Evolutionary conservation across 2,888 invertebrate genomes (phyloP).

Genomic region (Rapana venosa): DNA sequence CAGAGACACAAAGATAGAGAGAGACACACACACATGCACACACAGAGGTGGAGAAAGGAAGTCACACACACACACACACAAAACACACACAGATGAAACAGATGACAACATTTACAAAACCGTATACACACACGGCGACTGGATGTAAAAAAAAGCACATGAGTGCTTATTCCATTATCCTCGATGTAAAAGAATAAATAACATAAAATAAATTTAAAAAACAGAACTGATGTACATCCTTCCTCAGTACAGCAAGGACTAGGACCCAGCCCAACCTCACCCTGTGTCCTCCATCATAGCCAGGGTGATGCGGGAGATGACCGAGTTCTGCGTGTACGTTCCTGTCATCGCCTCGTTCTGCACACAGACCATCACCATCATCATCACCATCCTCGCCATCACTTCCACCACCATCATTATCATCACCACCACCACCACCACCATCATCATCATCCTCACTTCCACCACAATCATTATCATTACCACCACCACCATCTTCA

Average conservation of each 20-base stretch:
- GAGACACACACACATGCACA: neutral
- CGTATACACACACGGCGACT: too few relatives aligned
- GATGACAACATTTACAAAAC: too few relatives aligned
- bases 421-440: slow-evolving; percentile 41
- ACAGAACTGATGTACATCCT: too few relatives aligned
- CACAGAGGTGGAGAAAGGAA: neutral
- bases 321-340: slow-evolving; percentile 98
- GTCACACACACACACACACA: neutral
- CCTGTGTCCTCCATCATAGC: slow-evolving; percentile 99
- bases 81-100: too few relatives aligned
- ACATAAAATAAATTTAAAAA: too few relatives aligned
- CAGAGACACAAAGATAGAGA: neutral
- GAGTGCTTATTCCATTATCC: too few relatives aligned
- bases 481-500: neutral
- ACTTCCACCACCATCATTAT: slow-evolving; percentile 11
- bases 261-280: slow-evolving; percentile 75
- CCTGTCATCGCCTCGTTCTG: slow-evolving; percentile 99
- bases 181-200: too few relatives aligned
- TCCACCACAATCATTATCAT: neutral
- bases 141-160: too few relatives aligned
- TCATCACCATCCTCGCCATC: neutral
- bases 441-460: slow-evolving; percentile 38
- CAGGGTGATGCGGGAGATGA: slow-evolving; percentile 95
- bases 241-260: neutral
- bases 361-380: neutral